A percentile compares a stretch with the other conserved stretches of the same genome.
These are phyloP conservation scores for Panagrolaimus sp. DNA, from an alignment of 1,140 invertebrate genomes.

Conservation along the genomic window DNA sequence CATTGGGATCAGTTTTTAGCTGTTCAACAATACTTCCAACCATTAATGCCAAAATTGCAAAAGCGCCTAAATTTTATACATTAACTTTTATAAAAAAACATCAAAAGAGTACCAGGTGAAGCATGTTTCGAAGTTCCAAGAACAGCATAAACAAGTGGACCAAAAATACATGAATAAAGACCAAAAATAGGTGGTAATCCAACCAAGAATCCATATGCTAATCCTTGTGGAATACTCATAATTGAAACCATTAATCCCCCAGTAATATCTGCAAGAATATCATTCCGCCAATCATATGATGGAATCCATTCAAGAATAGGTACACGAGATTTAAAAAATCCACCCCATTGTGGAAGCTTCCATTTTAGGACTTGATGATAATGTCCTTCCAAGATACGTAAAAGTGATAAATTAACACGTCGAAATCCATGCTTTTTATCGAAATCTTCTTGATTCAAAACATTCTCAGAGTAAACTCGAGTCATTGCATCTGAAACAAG, in stretches of 20 bases:
- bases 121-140: slow-evolving; percentile 60
- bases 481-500: too few species aligned
- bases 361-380: too few species aligned
- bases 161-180: slow-evolving; percentile 61
- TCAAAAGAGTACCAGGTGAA: slow-evolving; percentile 25
- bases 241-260: slow-evolving; percentile 59
- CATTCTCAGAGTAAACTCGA: too few species aligned
- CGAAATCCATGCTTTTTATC: too few species aligned
- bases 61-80: slow-evolving; percentile 56
- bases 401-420: too few species aligned
- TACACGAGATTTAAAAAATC: slow-evolving; percentile 9
- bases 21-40: slow-evolving; percentile 59
- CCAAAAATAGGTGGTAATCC: slow-evolving; percentile 59
- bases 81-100: not conserved
- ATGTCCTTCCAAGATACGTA: too few species aligned
- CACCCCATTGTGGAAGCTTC: not conserved
- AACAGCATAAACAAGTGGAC: slow-evolving; percentile 61
- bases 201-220: slow-evolving; percentile 60
- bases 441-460: too few species aligned
- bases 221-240: slow-evolving; percentile 60
- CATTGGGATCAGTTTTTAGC: not conserved
- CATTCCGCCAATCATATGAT: slow-evolving; percentile 37
- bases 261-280: slow-evolving; percentile 56
- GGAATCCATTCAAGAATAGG: slow-evolving; percentile 20
- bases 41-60: slow-evolving; percentile 61